These are phyloP conservation scores for Dromococcyx pavoninus DNA, from an alignment of 2,797 vertebrate species.

Conservation along the genomic window DNA sequence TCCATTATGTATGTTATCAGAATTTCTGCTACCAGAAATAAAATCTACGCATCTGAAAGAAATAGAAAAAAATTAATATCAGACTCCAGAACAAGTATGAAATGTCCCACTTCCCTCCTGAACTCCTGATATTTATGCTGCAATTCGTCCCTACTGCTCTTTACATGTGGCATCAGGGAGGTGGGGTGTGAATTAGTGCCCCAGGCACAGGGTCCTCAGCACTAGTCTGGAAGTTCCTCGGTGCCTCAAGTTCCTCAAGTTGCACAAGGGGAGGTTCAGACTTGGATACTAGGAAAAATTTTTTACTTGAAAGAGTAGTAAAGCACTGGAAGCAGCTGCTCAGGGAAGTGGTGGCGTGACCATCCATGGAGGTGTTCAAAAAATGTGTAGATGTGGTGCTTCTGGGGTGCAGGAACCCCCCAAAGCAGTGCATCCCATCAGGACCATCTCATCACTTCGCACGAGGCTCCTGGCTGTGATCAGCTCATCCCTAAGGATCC, in stretches of 20 bases:
- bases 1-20: neutral
- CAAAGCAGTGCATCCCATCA: neutral
- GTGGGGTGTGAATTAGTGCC: neutral
- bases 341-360: no score
- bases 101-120: neutral
- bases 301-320: no score
- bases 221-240: neutral
- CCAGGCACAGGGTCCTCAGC: neutral
- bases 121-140: fast-evolving
- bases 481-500: neutral
- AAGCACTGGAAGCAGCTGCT: no score
- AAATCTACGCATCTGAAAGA: neutral
- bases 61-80: neutral
- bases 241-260: no score
- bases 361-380: no score
- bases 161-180: fast-evolving
- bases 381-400: no score
- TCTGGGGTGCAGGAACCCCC: neutral
- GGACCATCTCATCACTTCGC: neutral
- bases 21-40: neutral
- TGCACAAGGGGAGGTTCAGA: no score
- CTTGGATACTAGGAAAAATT: no score
- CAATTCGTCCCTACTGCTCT: neutral
- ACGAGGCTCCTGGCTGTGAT: neutral
- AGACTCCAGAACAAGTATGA: neutral